Evolutionary conservation across 2,113 vertebrate genomes (phyloP).

Genomic region (Cervus canadensis): DNA sequence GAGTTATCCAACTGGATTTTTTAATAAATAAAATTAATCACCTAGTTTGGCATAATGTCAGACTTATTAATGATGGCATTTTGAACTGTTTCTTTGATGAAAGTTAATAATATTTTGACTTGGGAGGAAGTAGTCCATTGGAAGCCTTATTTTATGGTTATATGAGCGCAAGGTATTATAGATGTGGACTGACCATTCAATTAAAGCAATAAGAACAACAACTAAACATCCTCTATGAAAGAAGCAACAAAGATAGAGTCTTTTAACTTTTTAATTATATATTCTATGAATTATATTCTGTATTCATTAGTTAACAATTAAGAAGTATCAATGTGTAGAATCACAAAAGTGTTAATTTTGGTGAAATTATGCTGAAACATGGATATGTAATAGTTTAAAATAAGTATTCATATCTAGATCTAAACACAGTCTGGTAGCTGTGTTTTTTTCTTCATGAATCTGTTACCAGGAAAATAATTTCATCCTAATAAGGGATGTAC

Average conservation of each 20-base stretch:
- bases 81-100: constrained; percentile 59
- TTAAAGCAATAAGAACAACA: constrained; percentile 45
- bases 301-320: not conserved
- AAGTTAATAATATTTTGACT: constrained; percentile 58
- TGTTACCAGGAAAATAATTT: not conserved
- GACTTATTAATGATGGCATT: constrained; percentile 50
- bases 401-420: not conserved
- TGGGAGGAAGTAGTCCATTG: constrained; percentile 40
- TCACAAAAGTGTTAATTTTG: not conserved
- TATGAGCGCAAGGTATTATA: constrained; percentile 67
- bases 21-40: constrained; percentile 56
- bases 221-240: constrained; percentile 39
- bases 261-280: constrained; percentile 20
- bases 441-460: not conserved
- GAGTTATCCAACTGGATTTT: constrained; percentile 4
- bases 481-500: not conserved
- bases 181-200: constrained; percentile 60
- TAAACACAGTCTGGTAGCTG: not conserved
- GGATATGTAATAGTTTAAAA: not conserved
- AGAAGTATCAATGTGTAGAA: not conserved
- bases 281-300: not conserved
- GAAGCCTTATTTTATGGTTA: constrained; percentile 64
- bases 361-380: constrained; percentile 5
- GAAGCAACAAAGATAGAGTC: constrained; percentile 31
- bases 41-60: constrained; percentile 47